Conservation (phyloP, 1,140 invertebrate genomes). For the Solen grandis region DNA sequence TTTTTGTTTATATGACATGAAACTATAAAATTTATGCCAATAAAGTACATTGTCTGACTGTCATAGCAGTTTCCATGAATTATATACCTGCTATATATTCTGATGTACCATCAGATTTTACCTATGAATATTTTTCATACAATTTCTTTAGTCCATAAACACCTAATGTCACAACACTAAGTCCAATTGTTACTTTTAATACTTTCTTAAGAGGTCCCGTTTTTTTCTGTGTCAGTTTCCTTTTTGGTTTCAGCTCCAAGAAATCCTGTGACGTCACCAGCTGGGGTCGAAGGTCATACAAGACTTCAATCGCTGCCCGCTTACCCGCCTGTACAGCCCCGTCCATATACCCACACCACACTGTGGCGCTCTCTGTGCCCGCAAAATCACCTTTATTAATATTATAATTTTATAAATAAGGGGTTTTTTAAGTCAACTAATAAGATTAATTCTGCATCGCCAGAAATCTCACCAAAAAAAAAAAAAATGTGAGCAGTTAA, state of each 20-base stretch:
- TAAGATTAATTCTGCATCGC: background rate
- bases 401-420: background rate
- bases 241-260: background rate
- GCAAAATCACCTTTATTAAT: conserved; percentile 78
- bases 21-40: no score
- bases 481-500: background rate
- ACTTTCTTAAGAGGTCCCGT: background rate
- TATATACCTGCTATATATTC: no score
- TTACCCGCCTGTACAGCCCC: conserved; percentile 81
- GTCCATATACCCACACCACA: conserved; percentile 81
- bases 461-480: no score
- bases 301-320: conserved; percentile 77
- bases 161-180: conserved; percentile 35
- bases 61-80: no score
- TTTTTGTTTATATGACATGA: no score
- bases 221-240: conserved; percentile 1
- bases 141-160: conserved; percentile 12
- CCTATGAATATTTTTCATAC: no score
- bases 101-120: no score
- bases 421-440: background rate
- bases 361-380: conserved; percentile 80
- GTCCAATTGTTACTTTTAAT: conserved; percentile 45
- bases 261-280: conserved; percentile 59
- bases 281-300: conserved; percentile 67
- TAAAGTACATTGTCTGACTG: no score